Base-by-base conservation (phyloP, 2,797 vertebrate species). In the Onychomys torridus region DNA sequence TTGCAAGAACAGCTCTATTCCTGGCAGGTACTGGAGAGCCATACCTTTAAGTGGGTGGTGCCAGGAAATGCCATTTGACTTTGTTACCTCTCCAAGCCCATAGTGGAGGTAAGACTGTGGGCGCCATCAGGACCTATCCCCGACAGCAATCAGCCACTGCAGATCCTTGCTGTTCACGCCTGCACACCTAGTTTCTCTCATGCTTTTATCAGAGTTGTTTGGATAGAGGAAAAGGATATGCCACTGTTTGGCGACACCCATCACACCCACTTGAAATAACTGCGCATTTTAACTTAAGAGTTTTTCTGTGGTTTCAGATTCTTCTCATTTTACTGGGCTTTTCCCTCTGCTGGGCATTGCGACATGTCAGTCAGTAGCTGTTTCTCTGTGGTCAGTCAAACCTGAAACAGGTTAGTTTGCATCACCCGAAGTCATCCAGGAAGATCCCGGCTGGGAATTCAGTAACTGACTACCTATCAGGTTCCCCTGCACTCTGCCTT, bases 171-270 rank as follows among this genome's bases (percentile, higher is more conserved):
- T 2, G 25, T 46, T 34, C 16, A 12, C n/a, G 19, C 59, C 6
- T 32, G 1, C 11, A 40, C 1, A 1, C 13, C 3, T 29, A 4
- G 2, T 19, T 63, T 75, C 73, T 25, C 25, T 34, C 55, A 14
- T 43, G 71, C 6, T 32, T 59, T 69, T 69, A 49, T 43, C 21
- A 29, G 57, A 43, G 11, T 37, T 69, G 63, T 16, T 52, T 5
- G 0, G 0, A 46, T 27, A 12, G 29, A 76, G 46, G 43, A n/a
- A 34, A 12, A 23, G 61, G 9, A 4, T 0, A 1, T 16, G 37
- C 43, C 59, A 0, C 13, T 46, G 0, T 55, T 46, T 43, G 32
- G 49, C 21, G 10, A 89, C 59, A 10, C 0, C 12, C 0, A 2
- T 0, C 6, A 34, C 46, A 21, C 11, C 1, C 29, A 11, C 86